Percentiles rank a stretch among this genome's conserved stretches.
These are phyloP conservation scores for human DNA, from an alignment of 2,113 vertebrate genomes.

Conservation along the genomic window GRCh38 chrX:15165501-15166000, in stretches of 20 bases:
- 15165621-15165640: slow-evolving; percentile 40
- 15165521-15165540: slow-evolving; percentile 20
- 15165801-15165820: slow-evolving; percentile 34
- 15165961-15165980: slow-evolving; percentile 10
- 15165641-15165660: not conserved
- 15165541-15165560: not conserved
- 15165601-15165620: not conserved
- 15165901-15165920: slow-evolving; percentile 41
- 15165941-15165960: slow-evolving; percentile 4
- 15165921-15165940: slow-evolving; percentile 40
- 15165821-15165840: slow-evolving; percentile 25
- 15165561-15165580: not conserved
- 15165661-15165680: not conserved
- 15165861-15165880: not conserved
- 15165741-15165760: slow-evolving; percentile 48
- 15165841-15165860: slow-evolving; percentile 53
- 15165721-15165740: slow-evolving; percentile 41
- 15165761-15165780: slow-evolving; percentile 53
- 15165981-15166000: no score
- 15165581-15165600: not conserved
- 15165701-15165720: slow-evolving; percentile 34
- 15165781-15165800: slow-evolving; percentile 50
- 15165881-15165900: slow-evolving; percentile 48
- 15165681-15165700: not conserved
- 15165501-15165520: not conserved